Percentiles rank a stretch among this genome's conserved stretches.
Conservation (phyloP, 2,113 vertebrate species). For the Typhlomys cinereus region DNA sequence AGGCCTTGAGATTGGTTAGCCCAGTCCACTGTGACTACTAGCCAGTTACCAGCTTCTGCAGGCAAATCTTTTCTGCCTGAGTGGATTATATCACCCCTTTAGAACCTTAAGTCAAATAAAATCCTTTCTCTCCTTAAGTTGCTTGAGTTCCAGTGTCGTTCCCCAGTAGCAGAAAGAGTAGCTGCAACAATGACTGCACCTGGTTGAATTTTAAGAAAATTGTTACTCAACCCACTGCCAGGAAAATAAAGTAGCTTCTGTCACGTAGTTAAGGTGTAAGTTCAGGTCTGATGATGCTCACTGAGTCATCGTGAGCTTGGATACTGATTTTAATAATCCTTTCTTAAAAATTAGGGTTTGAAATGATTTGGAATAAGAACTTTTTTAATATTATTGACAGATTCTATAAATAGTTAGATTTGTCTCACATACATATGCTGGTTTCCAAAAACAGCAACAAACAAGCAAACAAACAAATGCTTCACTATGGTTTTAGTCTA, state of each 20-base stretch:
- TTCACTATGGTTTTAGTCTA: neutral
- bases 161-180: no score
- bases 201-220: neutral
- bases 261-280: neutral
- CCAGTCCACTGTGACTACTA: no score
- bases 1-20: no score
- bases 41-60: no score
- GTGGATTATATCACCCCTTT: no score
- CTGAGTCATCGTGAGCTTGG: neutral
- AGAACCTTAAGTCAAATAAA: no score
- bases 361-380: neutral
- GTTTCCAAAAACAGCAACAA: neutral
- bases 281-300: neutral
- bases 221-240: neutral
- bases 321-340: neutral
- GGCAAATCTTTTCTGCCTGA: no score
- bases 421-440: neutral
- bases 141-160: no score
- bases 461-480: neutral
- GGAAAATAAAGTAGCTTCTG: neutral
- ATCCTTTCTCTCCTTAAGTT: no score
- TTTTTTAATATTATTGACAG: neutral
- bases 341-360: neutral
- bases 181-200: fast-evolving
- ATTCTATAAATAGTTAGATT: neutral